Evolutionary conservation across 2,888 invertebrate genomes (phyloP).

Genomic region (Limnephilus lunatus): DNA sequence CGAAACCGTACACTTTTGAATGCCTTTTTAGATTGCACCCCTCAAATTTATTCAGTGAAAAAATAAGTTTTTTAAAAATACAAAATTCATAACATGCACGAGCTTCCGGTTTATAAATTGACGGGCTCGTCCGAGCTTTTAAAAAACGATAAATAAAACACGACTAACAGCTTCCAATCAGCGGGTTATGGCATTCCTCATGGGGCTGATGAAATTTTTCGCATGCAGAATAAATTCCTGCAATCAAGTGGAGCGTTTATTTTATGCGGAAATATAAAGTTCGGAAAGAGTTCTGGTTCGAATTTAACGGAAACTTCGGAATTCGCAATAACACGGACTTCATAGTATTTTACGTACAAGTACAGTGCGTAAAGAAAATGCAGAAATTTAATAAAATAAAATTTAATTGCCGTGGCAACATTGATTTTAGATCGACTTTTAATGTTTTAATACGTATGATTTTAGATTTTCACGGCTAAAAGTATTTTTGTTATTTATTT

Average conservation of each 20-base stretch:
- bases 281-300: neutral
- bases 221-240: constrained; percentile 28
- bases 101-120: neutral
- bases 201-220: neutral
- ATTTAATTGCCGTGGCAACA: too few relatives aligned
- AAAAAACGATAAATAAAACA: constrained; percentile 14
- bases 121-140: neutral
- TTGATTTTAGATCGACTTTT: too few relatives aligned
- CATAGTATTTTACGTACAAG: neutral
- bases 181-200: neutral
- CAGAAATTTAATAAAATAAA: too few relatives aligned
- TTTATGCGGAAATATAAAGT: constrained; percentile 11
- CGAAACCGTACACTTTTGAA: too few relatives aligned
- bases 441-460: too few relatives aligned
- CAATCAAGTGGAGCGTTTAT: constrained; percentile 9
- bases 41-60: neutral
- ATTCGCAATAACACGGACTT: neutral
- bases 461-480: too few relatives aligned
- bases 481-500: too few relatives aligned
- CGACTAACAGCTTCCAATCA: neutral
- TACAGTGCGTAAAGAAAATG: too few relatives aligned
- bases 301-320: neutral
- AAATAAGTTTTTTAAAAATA: neutral
- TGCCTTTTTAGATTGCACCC: neutral
- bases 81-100: neutral